phyloP scores from a whole-genome alignment of 2,113 vertebrate species.

The Xenopus laevis region DNA sequence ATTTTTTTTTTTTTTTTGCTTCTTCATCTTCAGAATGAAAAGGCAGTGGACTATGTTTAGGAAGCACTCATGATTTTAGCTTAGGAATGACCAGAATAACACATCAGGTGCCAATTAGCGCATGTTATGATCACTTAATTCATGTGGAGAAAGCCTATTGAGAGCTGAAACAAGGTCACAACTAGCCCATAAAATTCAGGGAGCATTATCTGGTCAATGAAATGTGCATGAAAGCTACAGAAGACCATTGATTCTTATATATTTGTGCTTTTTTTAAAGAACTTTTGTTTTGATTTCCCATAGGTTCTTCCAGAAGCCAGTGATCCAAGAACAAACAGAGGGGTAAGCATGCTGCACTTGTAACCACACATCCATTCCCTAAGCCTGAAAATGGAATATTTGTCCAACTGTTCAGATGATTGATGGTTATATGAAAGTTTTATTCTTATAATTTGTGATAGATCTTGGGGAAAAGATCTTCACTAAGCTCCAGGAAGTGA shows the following conservation, averaged over 20 bases:
- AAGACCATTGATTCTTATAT: background rate
- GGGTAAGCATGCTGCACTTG: constrained; percentile 57
- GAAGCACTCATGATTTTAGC: constrained; percentile 15
- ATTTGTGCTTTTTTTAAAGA: background rate
- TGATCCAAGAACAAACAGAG: constrained; percentile 64
- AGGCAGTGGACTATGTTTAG: constrained; percentile 19
- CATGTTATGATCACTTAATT: constrained; percentile 16
- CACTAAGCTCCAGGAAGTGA: too few relatives aligned
- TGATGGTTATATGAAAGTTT: too few relatives aligned
- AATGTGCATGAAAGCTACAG: background rate
- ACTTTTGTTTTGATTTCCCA: constrained; percentile 34
- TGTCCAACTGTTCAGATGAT: too few relatives aligned
- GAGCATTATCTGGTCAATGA: background rate
- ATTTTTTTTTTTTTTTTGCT: constrained; percentile 28
- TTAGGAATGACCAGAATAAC: constrained; percentile 25
- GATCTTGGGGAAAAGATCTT: too few relatives aligned
- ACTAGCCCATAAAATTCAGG: background rate
- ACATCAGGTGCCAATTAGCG: constrained; percentile 32
- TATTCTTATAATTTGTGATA: too few relatives aligned
- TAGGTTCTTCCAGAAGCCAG: constrained; percentile 65
- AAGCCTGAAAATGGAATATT: too few relatives aligned
- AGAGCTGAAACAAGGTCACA: background rate
- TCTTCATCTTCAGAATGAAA: constrained; percentile 11
- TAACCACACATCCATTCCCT: too few relatives aligned
- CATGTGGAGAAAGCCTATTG: constrained; percentile 6